A percentile compares a stretch with the other conserved stretches of the same genome.
These are phyloP conservation scores for Tragulus kanchil DNA, from an alignment of 2,113 vertebrate species.

Conservation along the genomic window DNA sequence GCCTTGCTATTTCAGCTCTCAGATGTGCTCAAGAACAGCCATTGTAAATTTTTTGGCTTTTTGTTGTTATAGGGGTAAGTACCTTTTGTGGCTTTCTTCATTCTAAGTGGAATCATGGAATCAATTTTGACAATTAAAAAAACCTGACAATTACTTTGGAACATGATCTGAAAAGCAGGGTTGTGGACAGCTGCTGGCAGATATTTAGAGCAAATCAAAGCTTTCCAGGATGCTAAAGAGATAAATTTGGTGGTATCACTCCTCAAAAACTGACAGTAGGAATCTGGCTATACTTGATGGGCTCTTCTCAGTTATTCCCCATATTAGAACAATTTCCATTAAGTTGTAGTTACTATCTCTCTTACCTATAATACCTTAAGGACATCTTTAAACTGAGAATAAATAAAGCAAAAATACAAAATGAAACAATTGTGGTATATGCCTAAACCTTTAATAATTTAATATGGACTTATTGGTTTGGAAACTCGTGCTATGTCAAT, in stretches of 20 bases:
- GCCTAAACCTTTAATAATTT: not conserved
- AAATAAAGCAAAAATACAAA: slow-evolving; percentile 3
- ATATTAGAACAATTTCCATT: not conserved
- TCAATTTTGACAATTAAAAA: slow-evolving; percentile 18
- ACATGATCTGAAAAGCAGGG: not conserved
- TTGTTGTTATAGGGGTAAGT: not conserved
- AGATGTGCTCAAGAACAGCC: not conserved
- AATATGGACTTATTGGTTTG: not conserved
- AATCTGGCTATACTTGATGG: not conserved
- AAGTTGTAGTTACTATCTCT: not conserved
- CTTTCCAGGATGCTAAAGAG: not conserved
- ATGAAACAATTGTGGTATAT: not conserved
- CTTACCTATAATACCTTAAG: not conserved
- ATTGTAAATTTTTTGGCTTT: not conserved
- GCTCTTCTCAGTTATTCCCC: not conserved
- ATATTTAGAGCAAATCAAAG: not conserved
- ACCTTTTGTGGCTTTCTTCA: not conserved
- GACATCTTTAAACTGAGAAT: not conserved
- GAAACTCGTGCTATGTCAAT: not conserved
- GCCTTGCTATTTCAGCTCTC: not conserved
- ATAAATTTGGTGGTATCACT: not conserved
- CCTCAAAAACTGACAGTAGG: not conserved
- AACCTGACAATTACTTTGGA: not conserved
- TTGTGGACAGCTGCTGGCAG: not conserved
- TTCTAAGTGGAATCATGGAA: not conserved